Percentiles rank a stretch among this genome's conserved stretches.
Conservation (phyloP, 2,888 invertebrate species). For the Pantelozetes paolii region DNA sequence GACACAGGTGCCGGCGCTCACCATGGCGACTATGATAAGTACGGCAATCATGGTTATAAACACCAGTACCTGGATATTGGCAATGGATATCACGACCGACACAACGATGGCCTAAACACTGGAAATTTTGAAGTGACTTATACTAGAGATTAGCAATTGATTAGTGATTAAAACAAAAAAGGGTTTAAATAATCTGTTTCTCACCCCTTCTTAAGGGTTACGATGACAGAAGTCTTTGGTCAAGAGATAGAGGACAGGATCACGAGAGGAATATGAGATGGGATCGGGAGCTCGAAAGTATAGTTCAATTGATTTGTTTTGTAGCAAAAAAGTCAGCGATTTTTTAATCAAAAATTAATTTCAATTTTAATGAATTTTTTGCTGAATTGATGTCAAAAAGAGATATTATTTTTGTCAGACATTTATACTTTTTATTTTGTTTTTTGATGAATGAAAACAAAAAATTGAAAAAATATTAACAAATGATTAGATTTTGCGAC, state of each 20-base stretch:
- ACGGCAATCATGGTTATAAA: conserved; percentile 20
- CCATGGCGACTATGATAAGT: conserved; percentile 10
- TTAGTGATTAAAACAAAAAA: too few species aligned
- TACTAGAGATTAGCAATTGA: neutral
- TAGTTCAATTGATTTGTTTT: too few species aligned
- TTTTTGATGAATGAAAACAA: too few species aligned
- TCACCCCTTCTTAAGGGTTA: neutral
- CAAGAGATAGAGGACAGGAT: conserved; percentile 23
- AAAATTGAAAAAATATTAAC: neutral
- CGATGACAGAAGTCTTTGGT: conserved; percentile 20
- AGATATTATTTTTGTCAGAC: too few species aligned
- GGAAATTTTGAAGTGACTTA: neutral
- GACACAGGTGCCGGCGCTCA: conserved; percentile 11
- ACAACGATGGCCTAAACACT: neutral
- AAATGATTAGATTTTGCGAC: conserved; percentile 1
- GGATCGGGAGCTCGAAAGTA: conserved; percentile 17
- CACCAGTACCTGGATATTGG: neutral
- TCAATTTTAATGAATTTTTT: too few species aligned
- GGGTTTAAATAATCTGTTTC: neutral
- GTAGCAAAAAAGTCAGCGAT: neutral
- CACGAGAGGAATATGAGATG: conserved; percentile 5
- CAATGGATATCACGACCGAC: conserved; percentile 4
- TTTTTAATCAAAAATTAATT: neutral
- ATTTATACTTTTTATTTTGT: neutral
- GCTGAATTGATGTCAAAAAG: too few species aligned